phyloP scores from a whole-genome alignment of 2,888 invertebrate species.

The Diloba caeruleocephala region DNA sequence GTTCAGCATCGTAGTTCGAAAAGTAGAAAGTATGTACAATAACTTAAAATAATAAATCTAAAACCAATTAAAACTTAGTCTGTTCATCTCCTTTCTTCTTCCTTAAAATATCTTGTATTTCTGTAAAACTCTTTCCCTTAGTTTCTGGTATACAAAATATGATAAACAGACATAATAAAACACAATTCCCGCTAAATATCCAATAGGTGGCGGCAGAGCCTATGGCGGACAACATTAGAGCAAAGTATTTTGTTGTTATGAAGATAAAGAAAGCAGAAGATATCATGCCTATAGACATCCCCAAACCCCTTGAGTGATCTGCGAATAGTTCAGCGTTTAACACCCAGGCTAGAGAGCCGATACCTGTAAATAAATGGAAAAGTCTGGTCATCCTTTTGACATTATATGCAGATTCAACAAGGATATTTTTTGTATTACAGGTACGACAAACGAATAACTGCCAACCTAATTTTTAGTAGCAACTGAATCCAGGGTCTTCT shows the following conservation, averaged over 20 bases:
- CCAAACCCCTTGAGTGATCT: conserved; percentile 65
- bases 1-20: no score
- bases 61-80: no score
- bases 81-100: neutral
- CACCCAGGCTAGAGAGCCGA: conserved; percentile 71
- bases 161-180: conserved; percentile 63
- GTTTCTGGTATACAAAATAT: conserved; percentile 74
- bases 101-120: conserved; percentile 65
- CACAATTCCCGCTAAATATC: conserved; percentile 60
- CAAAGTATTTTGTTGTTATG: conserved; percentile 64
- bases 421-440: no score
- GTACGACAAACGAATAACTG: no score
- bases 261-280: conserved; percentile 10
- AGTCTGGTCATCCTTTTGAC: neutral
- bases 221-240: no score
- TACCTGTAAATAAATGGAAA: conserved; percentile 60
- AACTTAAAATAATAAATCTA: no score
- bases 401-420: no score
- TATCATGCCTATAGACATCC: conserved; percentile 49
- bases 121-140: conserved; percentile 73
- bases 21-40: no score
- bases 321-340: conserved; percentile 72
- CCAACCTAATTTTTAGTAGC: no score
- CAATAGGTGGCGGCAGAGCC: conserved; percentile 71
- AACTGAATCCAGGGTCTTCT: no score